phyloP scores from a whole-genome alignment of 1,140 invertebrate genomes.

The Euura lappo region DNA sequence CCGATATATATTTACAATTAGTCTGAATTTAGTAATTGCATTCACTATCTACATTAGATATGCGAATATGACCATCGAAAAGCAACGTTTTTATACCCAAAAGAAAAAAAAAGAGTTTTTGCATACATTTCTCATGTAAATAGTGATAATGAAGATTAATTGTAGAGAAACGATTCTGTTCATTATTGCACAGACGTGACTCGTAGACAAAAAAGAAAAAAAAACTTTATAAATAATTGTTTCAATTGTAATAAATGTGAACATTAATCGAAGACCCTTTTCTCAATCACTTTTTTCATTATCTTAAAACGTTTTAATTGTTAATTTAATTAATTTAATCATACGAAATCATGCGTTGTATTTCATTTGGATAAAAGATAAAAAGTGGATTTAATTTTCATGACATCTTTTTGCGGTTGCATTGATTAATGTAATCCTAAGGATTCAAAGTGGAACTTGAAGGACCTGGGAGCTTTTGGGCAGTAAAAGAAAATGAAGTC shows the following conservation, averaged over 20 bases:
- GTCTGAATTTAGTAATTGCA: not conserved
- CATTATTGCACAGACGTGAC: not conserved
- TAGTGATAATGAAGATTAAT: not conserved
- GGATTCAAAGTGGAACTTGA: too few relatives aligned
- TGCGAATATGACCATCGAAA: not conserved
- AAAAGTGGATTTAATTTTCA: too few relatives aligned
- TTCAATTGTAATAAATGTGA: not conserved
- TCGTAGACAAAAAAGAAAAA: not conserved
- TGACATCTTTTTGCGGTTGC: too few relatives aligned
- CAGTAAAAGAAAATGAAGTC: too few relatives aligned
- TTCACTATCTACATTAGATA: slow-evolving; percentile 7
- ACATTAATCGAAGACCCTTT: not conserved
- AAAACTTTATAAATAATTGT: not conserved
- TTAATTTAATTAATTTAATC: too few relatives aligned
- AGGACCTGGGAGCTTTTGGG: too few relatives aligned
- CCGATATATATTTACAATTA: not conserved
- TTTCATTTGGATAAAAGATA: too few relatives aligned
- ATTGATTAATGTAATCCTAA: too few relatives aligned
- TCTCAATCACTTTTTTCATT: too few relatives aligned
- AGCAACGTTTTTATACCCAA: not conserved
- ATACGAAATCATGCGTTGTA: too few relatives aligned
- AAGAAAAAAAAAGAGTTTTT: not conserved
- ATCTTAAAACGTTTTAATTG: too few relatives aligned
- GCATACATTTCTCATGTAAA: slow-evolving; percentile 2
- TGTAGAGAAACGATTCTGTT: not conserved